Evolutionary conservation across 2,797 vertebrate species (phyloP).

Genomic region (Neoniphon sammara): DNA sequence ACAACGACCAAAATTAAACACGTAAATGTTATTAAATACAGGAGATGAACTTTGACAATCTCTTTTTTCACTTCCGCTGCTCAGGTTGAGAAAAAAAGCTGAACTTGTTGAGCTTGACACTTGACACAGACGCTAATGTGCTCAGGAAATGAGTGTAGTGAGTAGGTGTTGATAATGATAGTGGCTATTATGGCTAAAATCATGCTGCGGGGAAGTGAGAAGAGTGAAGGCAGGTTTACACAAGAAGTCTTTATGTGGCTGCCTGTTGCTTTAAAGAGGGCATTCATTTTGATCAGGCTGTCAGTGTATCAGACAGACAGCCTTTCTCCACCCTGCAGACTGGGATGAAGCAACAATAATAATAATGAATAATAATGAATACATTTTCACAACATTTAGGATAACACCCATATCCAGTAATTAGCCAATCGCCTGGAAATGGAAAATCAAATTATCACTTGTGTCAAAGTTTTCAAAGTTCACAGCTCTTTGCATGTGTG

Average conservation of each 20-base stretch:
- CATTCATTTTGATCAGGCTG: neutral
- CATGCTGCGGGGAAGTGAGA: conserved; percentile 7
- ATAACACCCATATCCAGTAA: no score
- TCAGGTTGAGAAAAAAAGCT: neutral
- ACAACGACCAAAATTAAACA: no score
- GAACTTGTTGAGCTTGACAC: neutral
- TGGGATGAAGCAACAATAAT: no score
- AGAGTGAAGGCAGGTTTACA: neutral
- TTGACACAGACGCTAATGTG: neutral
- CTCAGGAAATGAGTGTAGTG: neutral
- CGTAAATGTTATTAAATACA: no score
- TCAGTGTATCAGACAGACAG: neutral
- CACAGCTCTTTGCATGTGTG: no score
- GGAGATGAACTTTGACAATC: no score
- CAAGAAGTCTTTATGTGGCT: neutral
- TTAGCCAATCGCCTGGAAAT: no score
- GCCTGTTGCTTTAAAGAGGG: neutral
- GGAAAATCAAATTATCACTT: no score
- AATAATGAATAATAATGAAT: no score
- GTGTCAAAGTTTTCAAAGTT: no score
- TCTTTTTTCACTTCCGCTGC: no score
- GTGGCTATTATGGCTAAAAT: neutral
- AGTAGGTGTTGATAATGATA: neutral
- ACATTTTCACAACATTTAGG: no score
- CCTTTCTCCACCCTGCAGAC: neutral